These are phyloP conservation scores for Caranx ignobilis DNA, from an alignment of 2,113 vertebrate genomes.

Conservation along the genomic window DNA sequence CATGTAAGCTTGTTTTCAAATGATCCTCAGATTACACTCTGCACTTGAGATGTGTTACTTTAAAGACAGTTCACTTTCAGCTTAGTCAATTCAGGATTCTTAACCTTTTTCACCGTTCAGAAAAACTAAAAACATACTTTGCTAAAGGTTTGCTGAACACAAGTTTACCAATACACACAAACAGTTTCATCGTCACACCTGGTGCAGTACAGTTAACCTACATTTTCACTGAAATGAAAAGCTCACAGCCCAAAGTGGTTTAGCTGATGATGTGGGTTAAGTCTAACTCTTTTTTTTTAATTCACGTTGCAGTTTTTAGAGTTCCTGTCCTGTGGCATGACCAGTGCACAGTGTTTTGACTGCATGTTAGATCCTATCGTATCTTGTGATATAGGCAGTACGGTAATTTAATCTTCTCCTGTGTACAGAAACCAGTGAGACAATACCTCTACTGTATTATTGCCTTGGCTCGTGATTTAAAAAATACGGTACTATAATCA, in stretches of 20 bases:
- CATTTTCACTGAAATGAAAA: not conserved
- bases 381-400: not conserved
- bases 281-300: not conserved
- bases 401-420: slow-evolving; percentile 16
- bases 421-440: not conserved
- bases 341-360: slow-evolving; percentile 20
- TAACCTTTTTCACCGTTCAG: not conserved
- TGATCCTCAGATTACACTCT: not conserved
- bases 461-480: slow-evolving; percentile 24
- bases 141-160: not conserved
- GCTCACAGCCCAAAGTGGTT: not conserved
- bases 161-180: not conserved
- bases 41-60: not conserved
- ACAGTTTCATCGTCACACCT: not conserved
- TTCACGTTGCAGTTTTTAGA: slow-evolving; percentile 27
- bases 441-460: slow-evolving; percentile 36
- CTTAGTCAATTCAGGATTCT: not conserved
- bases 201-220: not conserved
- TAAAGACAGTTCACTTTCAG: not conserved
- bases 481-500: slow-evolving; percentile 19
- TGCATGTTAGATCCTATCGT: not conserved
- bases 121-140: not conserved
- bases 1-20: not conserved
- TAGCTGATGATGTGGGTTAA: not conserved
- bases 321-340: slow-evolving; percentile 16